A percentile compares a stretch with the other conserved stretches of the same genome.
Evolutionary conservation across 2,888 invertebrate species (phyloP).

Genomic region (Caenorhabditis sinica): DNA sequence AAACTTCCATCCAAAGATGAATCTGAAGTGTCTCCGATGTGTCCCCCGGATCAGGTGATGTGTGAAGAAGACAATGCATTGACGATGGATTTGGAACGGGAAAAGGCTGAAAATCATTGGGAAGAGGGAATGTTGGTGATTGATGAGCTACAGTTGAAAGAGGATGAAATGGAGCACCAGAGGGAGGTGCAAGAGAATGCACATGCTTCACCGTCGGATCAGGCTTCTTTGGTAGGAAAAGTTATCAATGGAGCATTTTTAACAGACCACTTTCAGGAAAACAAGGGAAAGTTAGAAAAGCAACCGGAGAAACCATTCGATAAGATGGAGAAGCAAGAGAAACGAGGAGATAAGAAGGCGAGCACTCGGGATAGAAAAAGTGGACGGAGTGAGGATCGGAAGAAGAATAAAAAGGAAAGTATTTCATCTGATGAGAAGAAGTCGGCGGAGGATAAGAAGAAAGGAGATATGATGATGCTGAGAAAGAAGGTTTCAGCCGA

Average conservation of each 20-base stretch:
- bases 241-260: too few species aligned
- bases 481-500: constrained; percentile 12
- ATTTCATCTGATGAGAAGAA: constrained; percentile 17
- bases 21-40: not conserved
- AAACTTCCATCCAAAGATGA: not conserved
- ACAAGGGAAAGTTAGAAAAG: not conserved
- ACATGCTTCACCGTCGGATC: constrained; percentile 1
- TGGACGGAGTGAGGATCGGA: constrained; percentile 18
- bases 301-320: not conserved
- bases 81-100: not conserved
- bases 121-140: constrained; percentile 5
- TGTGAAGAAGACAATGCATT: not conserved
- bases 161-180: not conserved
- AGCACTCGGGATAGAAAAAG: constrained; percentile 19
- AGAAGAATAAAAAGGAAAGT: not conserved
- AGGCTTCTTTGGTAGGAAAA: not conserved
- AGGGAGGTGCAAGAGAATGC: constrained; percentile 6
- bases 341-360: not conserved
- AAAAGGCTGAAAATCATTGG: constrained; percentile 7
- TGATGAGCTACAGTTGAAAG: constrained; percentile 7
- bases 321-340: not conserved
- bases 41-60: not conserved
- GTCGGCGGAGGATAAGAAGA: constrained; percentile 15
- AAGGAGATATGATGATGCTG: not conserved
- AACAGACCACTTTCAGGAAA: not conserved